Evolutionary conservation across 2,113 vertebrate species (phyloP), one percentile per base, ranked within the genome.

Genomic region (Dasyornis broadbenti): DNA sequence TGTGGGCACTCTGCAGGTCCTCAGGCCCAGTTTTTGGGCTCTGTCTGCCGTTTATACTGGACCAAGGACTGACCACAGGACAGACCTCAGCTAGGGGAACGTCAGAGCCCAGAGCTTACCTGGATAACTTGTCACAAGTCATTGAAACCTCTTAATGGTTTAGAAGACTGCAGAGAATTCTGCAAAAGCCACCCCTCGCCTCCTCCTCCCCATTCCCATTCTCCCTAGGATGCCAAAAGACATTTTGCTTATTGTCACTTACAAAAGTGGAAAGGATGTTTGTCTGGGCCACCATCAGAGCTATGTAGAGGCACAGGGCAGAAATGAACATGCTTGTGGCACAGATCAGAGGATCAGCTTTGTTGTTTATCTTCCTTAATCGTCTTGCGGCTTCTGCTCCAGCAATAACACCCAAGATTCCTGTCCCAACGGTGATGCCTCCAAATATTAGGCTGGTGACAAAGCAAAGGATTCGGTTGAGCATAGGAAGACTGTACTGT

Each of bases 341-440:
- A 27, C 99, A 99, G 97, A 99, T 98, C 89, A 99, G 92, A 11
- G 99, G 98, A 92, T 99, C 99, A 4, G 97, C 98, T 72, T 97
- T 97, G 7, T 97, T 88, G 56, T 98, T 97, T 54, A 92, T 97
- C 90, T 98, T 98, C 92, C 98, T 98, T 35, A 98, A 98, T 64
- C 79, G 94, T 92, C 97, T 97, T 8, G 99, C 98, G 10, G 97
- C 94, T 88, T 54, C 85, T 28, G 98, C 98, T 44, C 99, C 99
- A 14, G 98, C 45, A 64, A 97, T 56, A 20, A 99, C 98, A 39
- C 99, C 99, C 42, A 98, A 22, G 76, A 99, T 96, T 53, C 99
- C 99, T 0, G 98, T 98, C 65, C 93, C 98, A 20, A 99, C 94
- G 1, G 98, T 99, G 89, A 99, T 95, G 15, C 66, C 97, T 57